phyloP scores from a whole-genome alignment of 2,113 vertebrate genomes.

The Muntiacus reevesi region DNA sequence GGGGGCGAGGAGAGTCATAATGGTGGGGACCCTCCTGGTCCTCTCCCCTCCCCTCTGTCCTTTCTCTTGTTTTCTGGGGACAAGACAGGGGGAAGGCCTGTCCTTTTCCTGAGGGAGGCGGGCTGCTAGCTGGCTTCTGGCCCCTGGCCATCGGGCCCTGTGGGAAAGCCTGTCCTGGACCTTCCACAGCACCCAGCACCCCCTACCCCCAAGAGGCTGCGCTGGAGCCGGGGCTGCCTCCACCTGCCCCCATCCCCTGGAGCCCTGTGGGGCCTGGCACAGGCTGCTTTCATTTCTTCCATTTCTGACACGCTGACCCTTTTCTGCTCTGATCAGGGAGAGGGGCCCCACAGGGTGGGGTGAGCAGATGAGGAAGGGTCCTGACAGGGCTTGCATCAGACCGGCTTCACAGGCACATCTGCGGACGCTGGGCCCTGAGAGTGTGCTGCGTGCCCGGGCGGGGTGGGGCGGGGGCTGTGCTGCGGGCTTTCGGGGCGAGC shows the following conservation, averaged over 20 bases:
- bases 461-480: neutral
- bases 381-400: neutral
- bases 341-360: neutral
- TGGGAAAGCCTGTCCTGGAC: neutral
- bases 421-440: neutral
- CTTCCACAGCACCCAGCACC: neutral
- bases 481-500: neutral
- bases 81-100: neutral
- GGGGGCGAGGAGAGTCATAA: neutral
- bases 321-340: neutral
- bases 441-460: fast-evolving
- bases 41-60: neutral
- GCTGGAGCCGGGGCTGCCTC: neutral
- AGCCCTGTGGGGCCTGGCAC: neutral
- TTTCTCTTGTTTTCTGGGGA: neutral
- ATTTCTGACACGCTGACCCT: neutral
- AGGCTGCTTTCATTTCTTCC: neutral
- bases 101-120: neutral
- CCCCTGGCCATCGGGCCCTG: neutral
- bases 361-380: neutral
- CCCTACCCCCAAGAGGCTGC: neutral
- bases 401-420: neutral
- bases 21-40: neutral
- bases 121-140: neutral
- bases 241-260: neutral